phyloP scores from a whole-genome alignment of 2,888 invertebrate species.

The Morpho helenor region DNA sequence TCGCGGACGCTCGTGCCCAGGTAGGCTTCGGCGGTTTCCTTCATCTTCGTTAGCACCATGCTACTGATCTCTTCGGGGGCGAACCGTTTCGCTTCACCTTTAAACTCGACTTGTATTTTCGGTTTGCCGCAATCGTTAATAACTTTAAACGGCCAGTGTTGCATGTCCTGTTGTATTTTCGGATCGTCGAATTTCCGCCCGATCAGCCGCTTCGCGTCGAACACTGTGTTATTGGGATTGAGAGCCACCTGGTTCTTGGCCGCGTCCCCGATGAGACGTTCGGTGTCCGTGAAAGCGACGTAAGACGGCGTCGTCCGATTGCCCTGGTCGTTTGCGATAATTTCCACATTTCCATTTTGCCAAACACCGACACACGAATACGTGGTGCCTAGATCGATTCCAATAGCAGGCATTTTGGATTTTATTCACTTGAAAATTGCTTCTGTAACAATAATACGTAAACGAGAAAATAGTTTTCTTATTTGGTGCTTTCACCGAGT shows the following conservation, averaged over 20 bases:
- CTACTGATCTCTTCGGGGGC: slow-evolving; percentile 55
- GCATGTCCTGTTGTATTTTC: slow-evolving; percentile 88
- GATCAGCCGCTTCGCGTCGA: slow-evolving; percentile 8
- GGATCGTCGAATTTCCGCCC: slow-evolving; percentile 87
- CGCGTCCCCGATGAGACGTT: not conserved
- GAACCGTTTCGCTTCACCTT: slow-evolving; percentile 82
- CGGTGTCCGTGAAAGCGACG: slow-evolving; percentile 64
- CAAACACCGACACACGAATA: slow-evolving; percentile 34
- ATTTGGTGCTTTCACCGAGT: slow-evolving; percentile 37
- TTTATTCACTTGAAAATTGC: slow-evolving; percentile 15
- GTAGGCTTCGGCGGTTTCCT: not conserved
- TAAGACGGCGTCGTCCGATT: slow-evolving; percentile 76
- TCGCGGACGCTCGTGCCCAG: slow-evolving; percentile 82
- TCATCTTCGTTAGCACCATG: too few species aligned
- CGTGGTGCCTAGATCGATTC: slow-evolving; percentile 54
- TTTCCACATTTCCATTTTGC: slow-evolving; percentile 6
- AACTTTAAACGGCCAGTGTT: slow-evolving; percentile 91
- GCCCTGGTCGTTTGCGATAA: slow-evolving; percentile 56
- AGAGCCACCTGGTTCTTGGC: slow-evolving; percentile 84
- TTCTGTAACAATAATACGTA: not conserved
- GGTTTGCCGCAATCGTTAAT: slow-evolving; percentile 82
- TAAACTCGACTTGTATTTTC: slow-evolving; percentile 50
- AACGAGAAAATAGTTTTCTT: slow-evolving; percentile 3
- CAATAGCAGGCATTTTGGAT: slow-evolving; percentile 59
- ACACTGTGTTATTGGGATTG: slow-evolving; percentile 77